These are phyloP conservation scores for Metallyticus violacea DNA, from an alignment of 2,888 invertebrate species.

Conservation along the genomic window DNA sequence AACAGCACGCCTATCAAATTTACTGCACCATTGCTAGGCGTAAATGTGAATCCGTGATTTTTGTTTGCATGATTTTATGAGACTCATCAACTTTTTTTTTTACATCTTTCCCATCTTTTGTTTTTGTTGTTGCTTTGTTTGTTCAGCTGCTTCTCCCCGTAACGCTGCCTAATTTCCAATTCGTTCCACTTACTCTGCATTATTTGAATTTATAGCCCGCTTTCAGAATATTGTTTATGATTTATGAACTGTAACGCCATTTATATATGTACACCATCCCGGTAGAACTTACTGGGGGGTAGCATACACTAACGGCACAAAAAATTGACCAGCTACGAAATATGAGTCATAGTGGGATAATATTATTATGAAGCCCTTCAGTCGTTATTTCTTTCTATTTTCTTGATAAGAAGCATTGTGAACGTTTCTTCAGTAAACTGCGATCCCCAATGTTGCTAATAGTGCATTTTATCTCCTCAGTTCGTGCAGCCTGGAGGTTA, in stretches of 20 bases:
- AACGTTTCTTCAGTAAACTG: no score
- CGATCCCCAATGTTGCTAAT: no score
- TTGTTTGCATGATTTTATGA: background rate
- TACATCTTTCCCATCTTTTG: background rate
- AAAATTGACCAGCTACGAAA: no score
- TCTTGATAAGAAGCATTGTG: no score
- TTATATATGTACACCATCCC: no score
- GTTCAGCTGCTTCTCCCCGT: background rate
- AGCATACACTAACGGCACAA: no score
- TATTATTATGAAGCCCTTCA: no score
- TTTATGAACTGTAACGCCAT: background rate
- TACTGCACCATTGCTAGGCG: background rate
- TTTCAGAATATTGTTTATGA: background rate
- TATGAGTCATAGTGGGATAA: no score
- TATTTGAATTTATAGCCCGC: background rate
- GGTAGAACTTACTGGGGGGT: no score
- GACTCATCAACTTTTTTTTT: background rate
- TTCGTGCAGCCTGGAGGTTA: no score
- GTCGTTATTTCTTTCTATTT: no score
- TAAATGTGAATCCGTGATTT: background rate
- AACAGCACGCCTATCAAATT: background rate
- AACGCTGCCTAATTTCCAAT: slow-evolving; percentile 1
- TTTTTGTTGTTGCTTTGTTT: background rate
- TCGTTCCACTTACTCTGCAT: background rate
- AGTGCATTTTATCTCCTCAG: no score